Evolutionary conservation across 2,888 invertebrate genomes (phyloP).

Genomic region (Coenonympha arcania): DNA sequence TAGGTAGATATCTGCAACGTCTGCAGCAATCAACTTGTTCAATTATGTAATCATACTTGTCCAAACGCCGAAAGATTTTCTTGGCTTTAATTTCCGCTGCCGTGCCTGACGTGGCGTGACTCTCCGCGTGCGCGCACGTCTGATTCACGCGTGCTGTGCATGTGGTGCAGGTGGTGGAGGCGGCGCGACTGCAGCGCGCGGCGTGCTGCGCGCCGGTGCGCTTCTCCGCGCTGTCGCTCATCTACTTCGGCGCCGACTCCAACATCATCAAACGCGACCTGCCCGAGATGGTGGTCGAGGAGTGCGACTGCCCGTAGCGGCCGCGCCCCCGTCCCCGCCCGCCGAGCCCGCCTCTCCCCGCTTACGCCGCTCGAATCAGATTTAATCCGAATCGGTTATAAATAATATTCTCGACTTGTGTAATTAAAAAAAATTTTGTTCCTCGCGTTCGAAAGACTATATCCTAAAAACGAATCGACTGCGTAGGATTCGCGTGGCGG

Average conservation of each 20-base stretch:
- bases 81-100: not conserved
- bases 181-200: slow-evolving; percentile 89
- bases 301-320: slow-evolving; percentile 92
- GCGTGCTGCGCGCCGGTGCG: slow-evolving; percentile 94
- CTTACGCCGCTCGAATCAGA: slow-evolving; percentile 69
- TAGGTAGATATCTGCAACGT: too few relatives aligned
- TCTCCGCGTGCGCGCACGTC: not conserved
- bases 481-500: slow-evolving; percentile 35
- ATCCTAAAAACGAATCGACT: slow-evolving; percentile 60
- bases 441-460: slow-evolving; percentile 75
- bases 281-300: slow-evolving; percentile 96
- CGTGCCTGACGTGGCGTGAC: not conserved
- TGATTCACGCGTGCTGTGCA: slow-evolving; percentile 39
- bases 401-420: slow-evolving; percentile 73
- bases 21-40: not conserved
- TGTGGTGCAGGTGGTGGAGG: slow-evolving; percentile 94
- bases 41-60: slow-evolving; percentile 3
- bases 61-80: not conserved
- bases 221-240: slow-evolving; percentile 92
- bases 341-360: slow-evolving; percentile 38
- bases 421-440: slow-evolving; percentile 75
- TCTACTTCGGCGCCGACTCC: slow-evolving; percentile 91
- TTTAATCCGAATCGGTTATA: slow-evolving; percentile 71
- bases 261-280: slow-evolving; percentile 94
- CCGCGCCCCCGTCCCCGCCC: slow-evolving; percentile 30